Conservation (phyloP, 2,797 vertebrate genomes). For the Podarcis lilfordi region DNA sequence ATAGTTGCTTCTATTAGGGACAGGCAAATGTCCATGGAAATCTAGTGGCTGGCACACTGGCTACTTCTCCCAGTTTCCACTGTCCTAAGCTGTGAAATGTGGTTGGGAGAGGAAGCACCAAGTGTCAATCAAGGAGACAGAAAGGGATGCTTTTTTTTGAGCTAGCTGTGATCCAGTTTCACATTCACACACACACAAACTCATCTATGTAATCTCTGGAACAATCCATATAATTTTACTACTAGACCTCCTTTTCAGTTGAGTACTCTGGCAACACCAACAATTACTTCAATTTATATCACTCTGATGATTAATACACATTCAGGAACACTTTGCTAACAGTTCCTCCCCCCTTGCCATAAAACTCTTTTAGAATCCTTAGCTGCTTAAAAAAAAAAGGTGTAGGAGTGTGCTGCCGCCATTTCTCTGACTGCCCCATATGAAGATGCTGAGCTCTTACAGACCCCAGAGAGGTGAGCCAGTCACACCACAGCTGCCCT, state of each 20-base stretch:
- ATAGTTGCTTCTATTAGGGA: neutral
- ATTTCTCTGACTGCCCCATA: neutral
- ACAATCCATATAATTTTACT: neutral
- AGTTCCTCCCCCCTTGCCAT: neutral
- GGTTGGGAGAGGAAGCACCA: neutral
- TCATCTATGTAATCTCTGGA: neutral
- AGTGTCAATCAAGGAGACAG: neutral
- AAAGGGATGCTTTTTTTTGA: neutral
- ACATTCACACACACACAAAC: neutral
- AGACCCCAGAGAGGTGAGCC: neutral
- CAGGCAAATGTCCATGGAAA: neutral
- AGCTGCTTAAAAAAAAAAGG: neutral
- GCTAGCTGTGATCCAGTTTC: neutral
- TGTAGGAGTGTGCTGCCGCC: neutral
- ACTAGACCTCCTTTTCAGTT: neutral
- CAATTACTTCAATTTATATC: neutral
- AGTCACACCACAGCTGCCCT: neutral
- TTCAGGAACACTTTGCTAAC: neutral
- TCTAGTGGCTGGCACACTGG: neutral
- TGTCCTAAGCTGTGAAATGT: neutral
- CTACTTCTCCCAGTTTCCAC: neutral
- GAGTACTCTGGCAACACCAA: neutral
- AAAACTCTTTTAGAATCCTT: neutral
- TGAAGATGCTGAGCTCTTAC: neutral
- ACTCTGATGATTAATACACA: neutral